Percentiles rank a stretch among this genome's conserved stretches.
phyloP scores from a whole-genome alignment of 2,113 vertebrate genomes.

The Planiliza haematocheilus region DNA sequence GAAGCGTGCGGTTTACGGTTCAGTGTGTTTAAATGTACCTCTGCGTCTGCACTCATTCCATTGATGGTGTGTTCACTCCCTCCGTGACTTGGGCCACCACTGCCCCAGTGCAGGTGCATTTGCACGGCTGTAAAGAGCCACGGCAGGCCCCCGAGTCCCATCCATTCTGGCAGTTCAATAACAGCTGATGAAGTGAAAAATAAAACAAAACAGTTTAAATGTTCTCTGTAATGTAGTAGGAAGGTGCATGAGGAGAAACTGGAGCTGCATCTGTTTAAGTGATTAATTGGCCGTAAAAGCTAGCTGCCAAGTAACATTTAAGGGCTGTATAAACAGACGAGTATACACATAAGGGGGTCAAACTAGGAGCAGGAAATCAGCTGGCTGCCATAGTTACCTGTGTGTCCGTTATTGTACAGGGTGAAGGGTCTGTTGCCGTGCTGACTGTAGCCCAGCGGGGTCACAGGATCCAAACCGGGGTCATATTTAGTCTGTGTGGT shows the following conservation, averaged over 20 bases:
- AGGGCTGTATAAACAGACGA: slow-evolving; percentile 18
- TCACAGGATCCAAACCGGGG: slow-evolving; percentile 78
- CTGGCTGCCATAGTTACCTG: slow-evolving; percentile 82
- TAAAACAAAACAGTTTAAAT: not conserved
- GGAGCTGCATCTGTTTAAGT: not conserved
- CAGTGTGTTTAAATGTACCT: slow-evolving; percentile 80
- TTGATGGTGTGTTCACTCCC: slow-evolving; percentile 92
- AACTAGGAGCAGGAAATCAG: not conserved
- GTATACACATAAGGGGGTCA: not conserved
- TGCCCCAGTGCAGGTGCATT: slow-evolving; percentile 95
- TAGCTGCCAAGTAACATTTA: slow-evolving; percentile 18
- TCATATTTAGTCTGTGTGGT: slow-evolving; percentile 79
- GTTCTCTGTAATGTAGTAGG: not conserved
- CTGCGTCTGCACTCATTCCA: slow-evolving; percentile 83
- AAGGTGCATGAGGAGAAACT: not conserved
- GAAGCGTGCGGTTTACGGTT: not conserved
- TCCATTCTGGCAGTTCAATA: slow-evolving; percentile 85
- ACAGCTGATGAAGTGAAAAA: slow-evolving; percentile 77
- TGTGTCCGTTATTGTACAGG: slow-evolving; percentile 91
- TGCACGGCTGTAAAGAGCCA: slow-evolving; percentile 85
- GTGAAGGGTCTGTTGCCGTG: slow-evolving; percentile 76
- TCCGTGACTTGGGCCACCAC: slow-evolving; percentile 53
- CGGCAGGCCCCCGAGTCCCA: slow-evolving; percentile 87
- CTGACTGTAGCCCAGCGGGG: slow-evolving; percentile 82
- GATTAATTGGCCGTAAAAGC: not conserved